Conservation (phyloP, 2,113 vertebrate species). For the Accipiter virgatus region DNA sequence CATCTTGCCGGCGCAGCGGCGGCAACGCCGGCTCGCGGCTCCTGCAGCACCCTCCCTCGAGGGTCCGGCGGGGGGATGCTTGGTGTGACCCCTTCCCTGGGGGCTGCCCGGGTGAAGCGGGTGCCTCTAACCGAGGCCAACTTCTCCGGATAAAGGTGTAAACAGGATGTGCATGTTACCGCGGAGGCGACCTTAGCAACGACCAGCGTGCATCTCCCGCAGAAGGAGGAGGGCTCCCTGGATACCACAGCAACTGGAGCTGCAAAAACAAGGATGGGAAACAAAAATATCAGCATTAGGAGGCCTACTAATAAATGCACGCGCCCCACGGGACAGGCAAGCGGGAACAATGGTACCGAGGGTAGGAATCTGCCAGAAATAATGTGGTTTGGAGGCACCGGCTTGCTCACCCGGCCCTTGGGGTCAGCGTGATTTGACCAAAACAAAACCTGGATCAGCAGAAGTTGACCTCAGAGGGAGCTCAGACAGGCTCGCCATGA, state of each 20-base stretch:
- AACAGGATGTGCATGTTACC: conserved; percentile 79
- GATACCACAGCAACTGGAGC: conserved; percentile 71
- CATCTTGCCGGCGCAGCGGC: conserved; percentile 52
- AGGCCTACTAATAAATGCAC: neutral
- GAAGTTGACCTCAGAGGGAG: neutral
- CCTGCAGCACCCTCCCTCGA: neutral
- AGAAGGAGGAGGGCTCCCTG: conserved; percentile 63
- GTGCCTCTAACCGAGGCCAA: conserved; percentile 71
- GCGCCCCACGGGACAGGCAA: rapidly evolving
- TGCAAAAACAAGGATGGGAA: conserved; percentile 63
- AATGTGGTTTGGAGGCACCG: rapidly evolving
- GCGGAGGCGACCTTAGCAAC: conserved; percentile 77
- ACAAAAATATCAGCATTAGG: conserved; percentile 35
- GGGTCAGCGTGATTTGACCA: rapidly evolving
- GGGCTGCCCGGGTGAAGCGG: conserved; percentile 17
- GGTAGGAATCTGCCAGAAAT: neutral
- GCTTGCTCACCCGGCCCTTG: neutral
- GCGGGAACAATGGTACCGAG: rapidly evolving
- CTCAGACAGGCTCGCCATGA: rapidly evolving
- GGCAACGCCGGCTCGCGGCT: neutral
- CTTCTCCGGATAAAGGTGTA: conserved; percentile 70
- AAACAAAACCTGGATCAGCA: neutral
- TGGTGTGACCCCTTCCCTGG: neutral
- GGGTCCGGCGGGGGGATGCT: neutral
- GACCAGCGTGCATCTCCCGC: conserved; percentile 67